These are phyloP conservation scores for Apaloderma vittatum DNA, from an alignment of 2,113 vertebrate genomes.

Conservation along the genomic window DNA sequence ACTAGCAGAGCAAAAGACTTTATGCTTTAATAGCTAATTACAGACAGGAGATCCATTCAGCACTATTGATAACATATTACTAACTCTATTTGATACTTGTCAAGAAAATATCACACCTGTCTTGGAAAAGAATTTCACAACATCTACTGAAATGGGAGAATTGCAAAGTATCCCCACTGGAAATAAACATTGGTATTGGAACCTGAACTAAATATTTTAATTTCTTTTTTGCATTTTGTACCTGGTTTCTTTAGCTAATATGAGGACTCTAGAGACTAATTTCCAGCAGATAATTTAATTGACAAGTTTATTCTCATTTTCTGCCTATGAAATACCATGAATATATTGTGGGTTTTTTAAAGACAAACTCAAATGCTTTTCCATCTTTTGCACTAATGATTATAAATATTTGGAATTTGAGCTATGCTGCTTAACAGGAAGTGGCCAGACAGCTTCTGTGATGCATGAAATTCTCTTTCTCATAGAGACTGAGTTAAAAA, in stretches of 20 bases:
- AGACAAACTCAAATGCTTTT: not conserved
- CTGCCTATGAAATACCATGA: not conserved
- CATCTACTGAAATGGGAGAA: not conserved
- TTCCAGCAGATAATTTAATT: not conserved
- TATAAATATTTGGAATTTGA: not conserved
- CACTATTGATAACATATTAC: conserved; percentile 4
- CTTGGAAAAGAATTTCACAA: conserved; percentile 38
- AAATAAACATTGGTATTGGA: not conserved
- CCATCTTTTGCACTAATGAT: not conserved
- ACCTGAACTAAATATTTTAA: not conserved
- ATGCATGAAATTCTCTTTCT: not conserved
- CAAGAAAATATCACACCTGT: conserved; percentile 16
- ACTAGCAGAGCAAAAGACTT: conserved; percentile 12
- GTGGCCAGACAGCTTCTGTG: not conserved
- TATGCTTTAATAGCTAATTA: conserved; percentile 59
- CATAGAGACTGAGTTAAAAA: not conserved
- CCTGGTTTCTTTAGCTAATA: conserved; percentile 6
- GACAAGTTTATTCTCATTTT: not conserved
- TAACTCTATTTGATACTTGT: conserved; percentile 17
- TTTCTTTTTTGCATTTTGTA: not conserved
- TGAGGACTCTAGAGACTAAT: not conserved
- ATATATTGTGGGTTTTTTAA: not conserved
- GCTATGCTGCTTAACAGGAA: not conserved
- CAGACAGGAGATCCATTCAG: conserved; percentile 63
- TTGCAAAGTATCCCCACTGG: not conserved